Conservation (phyloP, 2,797 vertebrate species). For the Coregonus sp. region DNA sequence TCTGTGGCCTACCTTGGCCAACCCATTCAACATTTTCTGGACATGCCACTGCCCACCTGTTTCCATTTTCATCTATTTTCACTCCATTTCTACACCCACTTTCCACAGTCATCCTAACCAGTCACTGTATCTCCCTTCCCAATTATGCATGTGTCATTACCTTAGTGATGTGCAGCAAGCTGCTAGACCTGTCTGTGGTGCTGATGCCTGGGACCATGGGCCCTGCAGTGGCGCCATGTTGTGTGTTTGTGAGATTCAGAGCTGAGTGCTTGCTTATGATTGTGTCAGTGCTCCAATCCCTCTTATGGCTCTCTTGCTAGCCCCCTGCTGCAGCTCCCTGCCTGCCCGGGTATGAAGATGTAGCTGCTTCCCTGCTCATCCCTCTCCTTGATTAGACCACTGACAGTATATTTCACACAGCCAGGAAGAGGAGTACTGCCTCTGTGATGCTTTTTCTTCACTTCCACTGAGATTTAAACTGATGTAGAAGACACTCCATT, state of each 20-base stretch:
- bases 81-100: conserved; percentile 5
- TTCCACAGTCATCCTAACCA: conserved; percentile 38
- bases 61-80: conserved; percentile 46
- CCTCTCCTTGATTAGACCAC: conserved; percentile 70
- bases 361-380: conserved; percentile 62
- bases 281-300: conserved; percentile 58
- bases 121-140: conserved; percentile 31
- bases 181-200: neutral
- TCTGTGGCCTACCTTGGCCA: no score
- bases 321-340: conserved; percentile 18
- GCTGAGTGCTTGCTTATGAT: conserved; percentile 44
- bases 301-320: conserved; percentile 37
- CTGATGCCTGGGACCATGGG: neutral
- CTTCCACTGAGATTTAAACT: conserved; percentile 61
- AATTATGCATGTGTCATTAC: neutral
- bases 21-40: no score
- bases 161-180: neutral
- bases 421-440: conserved; percentile 68
- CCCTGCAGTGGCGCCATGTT: conserved; percentile 38
- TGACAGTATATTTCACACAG: conserved; percentile 71
- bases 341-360: conserved; percentile 60
- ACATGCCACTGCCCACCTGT: neutral
- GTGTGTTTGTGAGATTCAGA: conserved; percentile 47
- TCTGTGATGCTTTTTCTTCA: conserved; percentile 58
- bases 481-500: conserved; percentile 61